Conservation (phyloP, 2,888 invertebrate species). For the Ormyrus thymus region DNA sequence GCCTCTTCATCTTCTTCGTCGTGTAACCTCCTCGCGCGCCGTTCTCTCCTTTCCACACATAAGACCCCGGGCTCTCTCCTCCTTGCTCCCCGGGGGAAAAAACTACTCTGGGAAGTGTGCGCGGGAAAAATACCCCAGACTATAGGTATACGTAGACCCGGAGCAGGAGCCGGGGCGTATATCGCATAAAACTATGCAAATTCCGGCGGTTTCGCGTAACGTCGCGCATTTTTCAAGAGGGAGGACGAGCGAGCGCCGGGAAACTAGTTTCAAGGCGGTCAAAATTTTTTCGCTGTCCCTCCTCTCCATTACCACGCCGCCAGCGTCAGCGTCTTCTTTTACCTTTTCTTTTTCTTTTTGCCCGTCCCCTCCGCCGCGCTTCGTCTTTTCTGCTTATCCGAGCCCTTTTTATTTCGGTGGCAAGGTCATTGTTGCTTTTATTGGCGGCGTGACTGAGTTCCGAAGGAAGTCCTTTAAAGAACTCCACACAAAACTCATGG, state of each 20-base stretch:
- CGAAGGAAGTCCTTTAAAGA: no score
- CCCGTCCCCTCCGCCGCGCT: neutral
- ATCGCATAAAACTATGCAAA: constrained; percentile 52
- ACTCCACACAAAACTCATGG: no score
- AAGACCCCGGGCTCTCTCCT: constrained; percentile 24
- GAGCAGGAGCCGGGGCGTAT: constrained; percentile 5
- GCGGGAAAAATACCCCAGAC: constrained; percentile 30
- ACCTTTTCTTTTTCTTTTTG: neutral
- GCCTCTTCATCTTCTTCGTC: constrained; percentile 38
- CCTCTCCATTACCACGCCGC: no score
- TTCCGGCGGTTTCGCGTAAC: constrained; percentile 38
- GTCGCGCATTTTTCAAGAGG: constrained; percentile 48
- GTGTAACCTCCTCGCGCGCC: constrained; percentile 6
- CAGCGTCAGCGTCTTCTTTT: neutral
- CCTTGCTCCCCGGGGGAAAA: constrained; percentile 33
- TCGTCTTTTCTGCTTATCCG: neutral
- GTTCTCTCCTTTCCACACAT: constrained; percentile 25
- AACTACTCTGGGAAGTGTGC: constrained; percentile 25
- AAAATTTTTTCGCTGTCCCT: constrained; percentile 13
- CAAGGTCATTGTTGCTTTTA: no score
- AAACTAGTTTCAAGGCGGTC: constrained; percentile 43
- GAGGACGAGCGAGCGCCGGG: neutral
- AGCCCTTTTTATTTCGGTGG: no score
- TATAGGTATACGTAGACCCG: neutral
- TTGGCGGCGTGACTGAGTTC: no score